Evolutionary conservation across 2,888 invertebrate genomes (phyloP), one percentile per base, ranked within the genome.

Genomic region (Mamestra brassicae): DNA sequence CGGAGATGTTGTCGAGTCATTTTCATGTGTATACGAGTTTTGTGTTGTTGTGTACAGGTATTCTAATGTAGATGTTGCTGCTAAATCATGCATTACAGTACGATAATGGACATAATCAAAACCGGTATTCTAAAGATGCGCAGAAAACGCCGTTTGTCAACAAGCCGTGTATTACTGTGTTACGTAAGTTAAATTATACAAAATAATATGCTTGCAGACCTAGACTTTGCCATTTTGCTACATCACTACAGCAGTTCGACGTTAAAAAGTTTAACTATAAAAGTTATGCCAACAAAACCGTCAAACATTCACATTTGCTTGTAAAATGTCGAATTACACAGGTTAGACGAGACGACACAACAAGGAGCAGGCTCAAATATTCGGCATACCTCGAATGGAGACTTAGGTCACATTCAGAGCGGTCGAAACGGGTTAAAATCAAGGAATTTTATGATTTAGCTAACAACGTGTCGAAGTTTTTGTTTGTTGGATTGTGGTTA

Each of bases 401-500:
- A 42, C 54, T 55, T 61, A 61, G 61, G 52, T 66, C 52, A 54
- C 69, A 67, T 63, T 67, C 55, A 52, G 42, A 83, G 58, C 68
- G 52, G 70, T 55, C 36, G 54, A 58, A 76, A 55, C 55, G 64
- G 45, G 58, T 68, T 68, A 62, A 38, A 71, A 81, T 58, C 60
- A 17, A 34, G 72, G 61, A 74, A 63, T 78, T 84, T 80, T 74
- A 86, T 78, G 63, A 80, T 82, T 82, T 64, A 64, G 52, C 63
- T 76, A 67, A 70, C 62, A 80, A 61, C 63, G 70, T 70, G 85
- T 63, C 52, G 62, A 54, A 80, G 67, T 71, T 81, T 62, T 57
- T 83, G 71, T 82, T 81, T 75, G 76, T 58, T 64, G 58, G 74
- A 78, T 77, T 66, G 73, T 34, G 57, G 62, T 85, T 78, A 72